Evolutionary conservation across 2,797 vertebrate species (phyloP).

Genomic region (Hydrophis major): DNA sequence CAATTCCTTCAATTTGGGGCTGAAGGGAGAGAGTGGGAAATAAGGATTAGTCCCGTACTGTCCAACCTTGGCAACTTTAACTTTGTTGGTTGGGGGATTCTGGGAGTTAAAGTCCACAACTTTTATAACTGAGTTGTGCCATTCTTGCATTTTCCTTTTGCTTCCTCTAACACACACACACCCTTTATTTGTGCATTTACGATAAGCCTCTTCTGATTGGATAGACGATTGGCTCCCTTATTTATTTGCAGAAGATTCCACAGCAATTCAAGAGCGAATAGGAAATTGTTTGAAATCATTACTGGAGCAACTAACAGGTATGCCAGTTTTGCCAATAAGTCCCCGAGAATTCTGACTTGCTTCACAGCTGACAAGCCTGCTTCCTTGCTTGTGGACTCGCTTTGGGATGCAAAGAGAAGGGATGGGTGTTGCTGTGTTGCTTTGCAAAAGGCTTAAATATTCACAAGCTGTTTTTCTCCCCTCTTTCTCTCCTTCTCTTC

Average conservation of each 20-base stretch:
- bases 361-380: neutral
- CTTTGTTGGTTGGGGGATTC: neutral
- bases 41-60: neutral
- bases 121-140: neutral
- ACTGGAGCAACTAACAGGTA: slow-evolving; percentile 91
- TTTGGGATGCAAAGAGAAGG: neutral
- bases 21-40: slow-evolving; percentile 34
- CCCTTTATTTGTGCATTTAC: neutral
- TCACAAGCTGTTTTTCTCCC: neutral
- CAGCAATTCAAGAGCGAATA: slow-evolving; percentile 89
- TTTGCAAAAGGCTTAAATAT: neutral
- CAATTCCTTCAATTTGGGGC: neutral
- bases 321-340: slow-evolving; percentile 33
- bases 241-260: slow-evolving; percentile 81
- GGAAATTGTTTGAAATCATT: slow-evolving; percentile 87
- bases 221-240: slow-evolving; percentile 8
- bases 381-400: neutral
- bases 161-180: neutral
- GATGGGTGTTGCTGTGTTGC: neutral
- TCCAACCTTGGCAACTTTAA: neutral
- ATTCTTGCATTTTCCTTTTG: neutral
- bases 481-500: slow-evolving; percentile 20
- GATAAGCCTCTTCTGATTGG: neutral
- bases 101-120: neutral
- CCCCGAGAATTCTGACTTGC: neutral